Evolutionary conservation across 2,888 invertebrate genomes (phyloP).

Genomic region (Napeogenes inachia): DNA sequence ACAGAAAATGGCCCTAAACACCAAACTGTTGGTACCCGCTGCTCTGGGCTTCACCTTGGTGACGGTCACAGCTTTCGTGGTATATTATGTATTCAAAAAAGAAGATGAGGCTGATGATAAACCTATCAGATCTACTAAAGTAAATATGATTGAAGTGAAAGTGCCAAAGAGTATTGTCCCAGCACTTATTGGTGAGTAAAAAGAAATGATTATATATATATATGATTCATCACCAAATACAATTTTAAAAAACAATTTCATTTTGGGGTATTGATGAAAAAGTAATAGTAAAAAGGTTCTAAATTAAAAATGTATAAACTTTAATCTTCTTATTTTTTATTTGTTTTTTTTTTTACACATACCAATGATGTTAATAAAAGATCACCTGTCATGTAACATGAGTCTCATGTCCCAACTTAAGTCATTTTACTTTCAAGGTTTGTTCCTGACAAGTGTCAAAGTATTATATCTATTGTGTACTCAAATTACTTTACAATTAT

Average conservation of each 20-base stretch:
- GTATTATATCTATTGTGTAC: neutral
- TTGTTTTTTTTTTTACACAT: neutral
- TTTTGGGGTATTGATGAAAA: too few species aligned
- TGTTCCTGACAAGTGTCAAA: neutral
- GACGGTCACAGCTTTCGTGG: constrained; percentile 82
- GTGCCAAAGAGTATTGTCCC: constrained; percentile 81
- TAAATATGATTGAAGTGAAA: constrained; percentile 74
- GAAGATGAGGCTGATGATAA: constrained; percentile 69
- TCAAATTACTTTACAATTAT: neutral
- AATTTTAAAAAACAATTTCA: too few species aligned
- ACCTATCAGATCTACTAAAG: constrained; percentile 49
- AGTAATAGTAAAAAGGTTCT: too few species aligned
- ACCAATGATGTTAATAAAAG: neutral
- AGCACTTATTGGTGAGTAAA: constrained; percentile 77
- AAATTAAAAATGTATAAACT: neutral
- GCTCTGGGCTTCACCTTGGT: constrained; percentile 82
- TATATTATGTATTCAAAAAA: constrained; percentile 82
- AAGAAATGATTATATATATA: neutral
- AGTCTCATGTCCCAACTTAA: neutral
- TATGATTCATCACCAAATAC: too few species aligned
- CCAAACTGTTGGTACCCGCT: constrained; percentile 72
- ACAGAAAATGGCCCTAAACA: constrained; percentile 47
- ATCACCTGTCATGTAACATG: neutral
- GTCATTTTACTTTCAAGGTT: constrained; percentile 6
- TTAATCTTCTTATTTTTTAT: neutral